Percentiles rank a stretch among this genome's conserved stretches.
phyloP scores from a whole-genome alignment of 2,113 vertebrate species.

The Ciconia maguari region DNA sequence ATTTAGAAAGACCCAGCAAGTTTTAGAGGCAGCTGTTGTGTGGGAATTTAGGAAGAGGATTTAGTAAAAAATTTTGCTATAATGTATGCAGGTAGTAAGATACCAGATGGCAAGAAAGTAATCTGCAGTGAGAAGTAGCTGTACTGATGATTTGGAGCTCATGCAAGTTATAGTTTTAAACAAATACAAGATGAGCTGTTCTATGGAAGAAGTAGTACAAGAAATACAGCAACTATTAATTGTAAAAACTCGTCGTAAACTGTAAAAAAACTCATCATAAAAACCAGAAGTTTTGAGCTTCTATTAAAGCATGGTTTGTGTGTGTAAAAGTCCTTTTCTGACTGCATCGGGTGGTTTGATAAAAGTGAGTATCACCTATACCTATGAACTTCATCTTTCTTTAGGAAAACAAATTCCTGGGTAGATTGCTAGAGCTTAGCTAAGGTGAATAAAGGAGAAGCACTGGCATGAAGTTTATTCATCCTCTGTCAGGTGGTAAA shows the following conservation, averaged over 20 bases:
- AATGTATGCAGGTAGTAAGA: background rate
- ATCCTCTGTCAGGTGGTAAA: background rate
- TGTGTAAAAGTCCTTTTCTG: background rate
- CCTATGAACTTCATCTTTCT: background rate
- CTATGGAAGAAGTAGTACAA: background rate
- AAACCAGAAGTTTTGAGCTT: background rate
- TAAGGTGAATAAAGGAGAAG: background rate
- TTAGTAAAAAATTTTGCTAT: background rate
- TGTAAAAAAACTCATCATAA: background rate
- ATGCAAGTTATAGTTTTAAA: background rate
- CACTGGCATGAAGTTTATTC: background rate
- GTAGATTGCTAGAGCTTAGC: background rate
- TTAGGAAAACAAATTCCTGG: background rate
- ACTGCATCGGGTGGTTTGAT: background rate
- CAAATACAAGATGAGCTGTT: background rate
- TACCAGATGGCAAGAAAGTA: background rate
- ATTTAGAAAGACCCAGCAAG: background rate
- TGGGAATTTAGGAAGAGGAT: background rate
- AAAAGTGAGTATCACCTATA: background rate
- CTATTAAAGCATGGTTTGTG: background rate
- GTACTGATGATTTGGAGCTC: background rate
- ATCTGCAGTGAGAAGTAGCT: fast-evolving
- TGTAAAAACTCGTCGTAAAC: background rate
- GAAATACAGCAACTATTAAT: background rate
- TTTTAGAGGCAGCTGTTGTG: background rate